A percentile compares a stretch with the other conserved stretches of the same genome.
These are phyloP conservation scores for Luperina nickerlii DNA, from an alignment of 2,888 invertebrate genomes.

Conservation along the genomic window DNA sequence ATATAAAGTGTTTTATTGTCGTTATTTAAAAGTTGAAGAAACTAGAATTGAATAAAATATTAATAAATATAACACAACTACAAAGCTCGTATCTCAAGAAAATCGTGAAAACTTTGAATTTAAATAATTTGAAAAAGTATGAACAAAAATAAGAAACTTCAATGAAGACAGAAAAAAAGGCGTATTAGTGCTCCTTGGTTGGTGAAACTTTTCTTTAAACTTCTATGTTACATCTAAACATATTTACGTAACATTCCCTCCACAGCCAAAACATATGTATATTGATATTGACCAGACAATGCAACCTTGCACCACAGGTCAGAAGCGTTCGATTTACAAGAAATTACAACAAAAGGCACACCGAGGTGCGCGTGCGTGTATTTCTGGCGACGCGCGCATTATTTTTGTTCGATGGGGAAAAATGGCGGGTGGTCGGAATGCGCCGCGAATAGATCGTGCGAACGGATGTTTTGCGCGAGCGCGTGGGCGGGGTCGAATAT, in stretches of 20 bases:
- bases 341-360: constrained; percentile 64
- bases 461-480: constrained; percentile 83
- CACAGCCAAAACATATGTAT: background rate
- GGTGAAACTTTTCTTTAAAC: background rate
- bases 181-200: constrained; percentile 12
- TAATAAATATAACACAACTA: background rate
- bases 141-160: background rate
- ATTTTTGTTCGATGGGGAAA: constrained; percentile 84
- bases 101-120: background rate
- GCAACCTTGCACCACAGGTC: constrained; percentile 70
- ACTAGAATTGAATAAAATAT: background rate
- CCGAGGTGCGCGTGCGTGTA: constrained; percentile 77
- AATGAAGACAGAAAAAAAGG: constrained; percentile 10
- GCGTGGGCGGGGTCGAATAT: constrained; percentile 76
- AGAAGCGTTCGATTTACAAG: constrained; percentile 71
- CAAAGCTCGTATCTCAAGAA: background rate
- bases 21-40: constrained; percentile 11
- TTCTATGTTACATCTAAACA: constrained; percentile 1
- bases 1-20: background rate
- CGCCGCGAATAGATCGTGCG: constrained; percentile 83
- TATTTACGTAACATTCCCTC: constrained; percentile 8
- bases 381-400: constrained; percentile 82
- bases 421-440: constrained; percentile 84
- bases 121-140: background rate
- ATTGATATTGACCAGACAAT: constrained; percentile 20